Percentiles rank a stretch among this genome's conserved stretches.
phyloP scores from a whole-genome alignment of 2,888 invertebrate genomes.

The Tipula lateralis region DNA sequence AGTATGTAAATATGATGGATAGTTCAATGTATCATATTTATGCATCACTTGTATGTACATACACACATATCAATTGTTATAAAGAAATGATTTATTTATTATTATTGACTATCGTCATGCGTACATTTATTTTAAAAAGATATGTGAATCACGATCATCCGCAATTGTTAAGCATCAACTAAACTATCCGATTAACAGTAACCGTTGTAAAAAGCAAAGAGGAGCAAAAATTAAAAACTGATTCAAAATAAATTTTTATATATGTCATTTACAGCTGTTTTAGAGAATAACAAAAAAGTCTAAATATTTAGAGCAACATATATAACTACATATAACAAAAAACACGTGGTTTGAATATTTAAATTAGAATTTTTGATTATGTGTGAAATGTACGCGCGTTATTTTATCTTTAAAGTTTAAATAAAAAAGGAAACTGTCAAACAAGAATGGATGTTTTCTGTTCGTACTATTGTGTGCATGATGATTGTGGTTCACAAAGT shows the following conservation, averaged over 20 bases:
- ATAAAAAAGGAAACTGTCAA: not conserved
- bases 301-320: not conserved
- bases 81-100: not conserved
- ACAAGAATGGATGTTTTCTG: not conserved
- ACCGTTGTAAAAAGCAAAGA: not conserved
- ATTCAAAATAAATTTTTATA: not conserved
- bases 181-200: not conserved
- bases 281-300: not conserved
- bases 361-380: not conserved
- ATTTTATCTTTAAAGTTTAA: not conserved
- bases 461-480: not conserved
- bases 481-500: not conserved
- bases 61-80: not conserved
- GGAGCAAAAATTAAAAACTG: not conserved
- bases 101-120: not conserved
- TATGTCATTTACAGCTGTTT: conserved; percentile 24
- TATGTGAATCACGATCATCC: not conserved
- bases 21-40: conserved; percentile 14
- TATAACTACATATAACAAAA: not conserved
- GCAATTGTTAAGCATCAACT: not conserved
- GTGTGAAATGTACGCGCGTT: not conserved
- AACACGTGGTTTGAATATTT: conserved; percentile 21
- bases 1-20: not conserved
- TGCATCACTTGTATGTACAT: not conserved
- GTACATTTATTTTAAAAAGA: not conserved